Conservation (phyloP, 2,113 vertebrate species). For the Oreochromis tanganicae region DNA sequence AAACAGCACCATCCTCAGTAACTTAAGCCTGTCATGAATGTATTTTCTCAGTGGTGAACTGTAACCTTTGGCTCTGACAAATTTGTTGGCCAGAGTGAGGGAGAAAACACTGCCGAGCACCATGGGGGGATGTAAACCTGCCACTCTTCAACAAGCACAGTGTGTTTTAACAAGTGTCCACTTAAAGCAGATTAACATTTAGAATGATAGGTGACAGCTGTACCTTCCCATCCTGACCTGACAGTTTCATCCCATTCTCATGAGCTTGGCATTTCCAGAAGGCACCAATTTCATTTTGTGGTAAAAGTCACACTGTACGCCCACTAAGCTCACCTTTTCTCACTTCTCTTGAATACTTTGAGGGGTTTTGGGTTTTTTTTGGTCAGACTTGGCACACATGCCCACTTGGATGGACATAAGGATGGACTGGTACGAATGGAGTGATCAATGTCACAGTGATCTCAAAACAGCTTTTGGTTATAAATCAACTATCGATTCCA, state of each 20-base stretch:
- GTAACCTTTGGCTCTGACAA: background rate
- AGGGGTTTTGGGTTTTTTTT: accelerated
- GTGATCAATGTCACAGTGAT: background rate
- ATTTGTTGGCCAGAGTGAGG: background rate
- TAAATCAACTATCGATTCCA: too few relatives aligned
- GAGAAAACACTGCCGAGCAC: background rate
- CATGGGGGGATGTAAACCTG: background rate
- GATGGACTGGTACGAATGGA: background rate
- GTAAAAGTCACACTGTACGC: background rate
- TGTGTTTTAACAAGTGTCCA: background rate
- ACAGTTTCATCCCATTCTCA: background rate
- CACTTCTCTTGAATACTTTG: background rate
- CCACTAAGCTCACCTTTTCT: background rate
- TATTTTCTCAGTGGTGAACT: background rate
- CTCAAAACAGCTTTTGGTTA: background rate
- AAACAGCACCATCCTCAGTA: background rate
- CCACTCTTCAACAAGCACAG: background rate
- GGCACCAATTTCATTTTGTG: background rate
- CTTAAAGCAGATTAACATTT: background rate
- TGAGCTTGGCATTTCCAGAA: background rate
- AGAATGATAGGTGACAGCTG: background rate
- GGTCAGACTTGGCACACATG: background rate
- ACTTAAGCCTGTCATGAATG: background rate
- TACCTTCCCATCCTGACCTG: background rate
- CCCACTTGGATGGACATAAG: background rate